phyloP scores from a whole-genome alignment of 2,113 vertebrate species.

The Numida meleagris region DNA sequence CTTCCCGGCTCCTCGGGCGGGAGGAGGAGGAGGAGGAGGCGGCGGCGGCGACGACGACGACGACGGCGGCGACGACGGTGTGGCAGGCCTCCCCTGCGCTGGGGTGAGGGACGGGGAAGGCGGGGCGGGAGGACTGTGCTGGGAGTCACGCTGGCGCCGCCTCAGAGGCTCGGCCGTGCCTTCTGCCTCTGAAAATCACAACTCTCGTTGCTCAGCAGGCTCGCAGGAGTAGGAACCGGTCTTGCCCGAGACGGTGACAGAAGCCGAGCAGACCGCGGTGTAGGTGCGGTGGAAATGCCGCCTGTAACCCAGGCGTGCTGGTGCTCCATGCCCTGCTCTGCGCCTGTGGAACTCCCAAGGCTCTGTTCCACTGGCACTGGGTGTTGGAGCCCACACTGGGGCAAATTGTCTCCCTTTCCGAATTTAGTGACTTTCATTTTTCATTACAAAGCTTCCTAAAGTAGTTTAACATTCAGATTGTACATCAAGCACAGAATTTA shows the following conservation, averaged over 20 bases:
- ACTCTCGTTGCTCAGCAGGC: rapidly evolving
- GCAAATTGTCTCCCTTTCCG: rapidly evolving
- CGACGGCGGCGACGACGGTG: neutral
- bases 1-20: neutral
- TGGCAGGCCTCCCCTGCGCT: neutral
- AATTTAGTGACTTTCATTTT: neutral
- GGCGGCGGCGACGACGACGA: neutral
- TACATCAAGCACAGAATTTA: neutral
- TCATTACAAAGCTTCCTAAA: neutral
- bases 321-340: rapidly evolving
- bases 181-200: neutral
- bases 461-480: neutral
- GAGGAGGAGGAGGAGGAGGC: neutral
- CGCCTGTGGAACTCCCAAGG: neutral
- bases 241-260: neutral
- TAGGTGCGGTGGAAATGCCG: rapidly evolving
- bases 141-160: rapidly evolving
- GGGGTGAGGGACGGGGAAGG: neutral
- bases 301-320: too few species aligned
- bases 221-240: neutral
- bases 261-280: too few species aligned
- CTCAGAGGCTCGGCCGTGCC: neutral
- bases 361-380: too few species aligned
- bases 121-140: neutral
- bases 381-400: neutral